Base-by-base conservation (phyloP, 2,888 invertebrate species). In the Volucella bombylans region DNA sequence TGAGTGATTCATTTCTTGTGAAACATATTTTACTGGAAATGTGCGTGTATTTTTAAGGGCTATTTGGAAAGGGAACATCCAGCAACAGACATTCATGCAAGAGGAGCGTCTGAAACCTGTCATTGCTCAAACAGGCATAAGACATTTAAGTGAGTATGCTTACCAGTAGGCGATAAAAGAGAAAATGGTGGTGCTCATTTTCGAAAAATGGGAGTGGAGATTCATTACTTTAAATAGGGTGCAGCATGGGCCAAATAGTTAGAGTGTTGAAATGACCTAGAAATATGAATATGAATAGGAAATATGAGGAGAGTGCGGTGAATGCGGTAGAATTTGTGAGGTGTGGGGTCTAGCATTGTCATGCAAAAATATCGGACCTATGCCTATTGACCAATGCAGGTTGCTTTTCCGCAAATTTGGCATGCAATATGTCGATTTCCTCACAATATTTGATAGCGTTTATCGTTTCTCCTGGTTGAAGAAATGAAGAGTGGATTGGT, bases 1-100 rank as follows among this genome's bases (percentile, higher is more conserved):
- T 73, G 68, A 80, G 73, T 67, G 67, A 73, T 67, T 80, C 80
- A 73, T 80, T 80, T 65, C 52, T 65, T 39, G 68, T 2, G 31
- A 55, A 67, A n/a, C 61, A 68, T 61, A 52, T 61, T 52, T 14
- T 6, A 4, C n/a, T 12, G 10, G 41, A 45, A 50, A 43, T 54
- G 18, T 10, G 38, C 47, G 15, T 15, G 9, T 6, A 12, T 11
- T 50, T 54, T n/a, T 23, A 52, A 50, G 41, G 50, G 50, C n/a
- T 50, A 41, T 31, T 9, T 18, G 12, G 39, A 14, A 23, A 1
- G 0, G 31, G 43, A 14, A 67, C 11, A 11, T 14, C 38, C 8
- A 23, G 14, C 62, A 10, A 62, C 31, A 23, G 38, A 47, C 12
- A 59, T 10, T 57, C 39, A 55, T 76, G 14, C 65, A 14, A 45